Evolutionary conservation across 2,888 invertebrate genomes (phyloP).

Genomic region (Cataglyphis altisquamis): DNA sequence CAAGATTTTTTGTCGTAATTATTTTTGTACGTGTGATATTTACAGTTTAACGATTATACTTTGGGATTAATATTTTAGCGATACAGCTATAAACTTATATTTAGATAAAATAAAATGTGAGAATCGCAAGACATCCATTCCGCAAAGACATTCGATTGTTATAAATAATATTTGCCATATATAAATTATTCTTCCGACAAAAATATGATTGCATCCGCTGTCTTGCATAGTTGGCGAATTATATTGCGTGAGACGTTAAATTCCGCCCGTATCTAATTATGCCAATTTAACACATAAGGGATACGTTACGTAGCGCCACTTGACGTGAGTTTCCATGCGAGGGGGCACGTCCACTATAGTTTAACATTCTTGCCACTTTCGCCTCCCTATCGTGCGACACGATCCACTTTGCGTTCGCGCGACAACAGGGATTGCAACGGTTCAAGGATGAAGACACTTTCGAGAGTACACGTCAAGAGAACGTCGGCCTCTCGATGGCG

Average conservation of each 20-base stretch:
- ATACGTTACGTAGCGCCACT: background rate
- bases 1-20: background rate
- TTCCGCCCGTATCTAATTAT: slow-evolving; percentile 18
- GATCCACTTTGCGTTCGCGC: slow-evolving; percentile 27
- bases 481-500: background rate
- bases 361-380: slow-evolving; percentile 13
- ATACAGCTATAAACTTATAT: background rate
- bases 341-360: background rate
- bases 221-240: slow-evolving; percentile 2
- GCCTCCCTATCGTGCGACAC: background rate
- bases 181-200: background rate
- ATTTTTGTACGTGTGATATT: background rate
- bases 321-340: background rate
- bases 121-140: background rate
- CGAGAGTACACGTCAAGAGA: background rate
- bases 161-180: background rate
- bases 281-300: background rate
- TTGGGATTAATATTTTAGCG: background rate
- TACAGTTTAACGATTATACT: background rate
- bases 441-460: slow-evolving; percentile 30
- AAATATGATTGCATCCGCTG: background rate
- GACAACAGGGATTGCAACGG: background rate
- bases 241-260: slow-evolving; percentile 21
- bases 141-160: background rate
- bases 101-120: slow-evolving; percentile 8